phyloP scores from a whole-genome alignment of 2,113 vertebrate species.

The Leptosomus discolor region DNA sequence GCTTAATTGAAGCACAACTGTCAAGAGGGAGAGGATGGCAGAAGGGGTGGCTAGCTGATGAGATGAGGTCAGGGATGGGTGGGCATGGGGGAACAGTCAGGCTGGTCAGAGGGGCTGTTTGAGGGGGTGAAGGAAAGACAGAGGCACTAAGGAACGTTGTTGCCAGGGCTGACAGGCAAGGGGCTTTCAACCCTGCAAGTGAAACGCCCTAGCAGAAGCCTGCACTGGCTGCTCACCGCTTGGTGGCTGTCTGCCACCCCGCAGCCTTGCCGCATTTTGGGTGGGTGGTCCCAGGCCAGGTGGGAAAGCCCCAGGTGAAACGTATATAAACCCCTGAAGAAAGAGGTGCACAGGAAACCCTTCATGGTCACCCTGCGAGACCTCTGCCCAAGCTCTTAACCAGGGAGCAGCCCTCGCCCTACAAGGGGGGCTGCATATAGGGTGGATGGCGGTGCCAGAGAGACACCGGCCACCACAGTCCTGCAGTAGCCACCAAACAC shows the following conservation, averaged over 20 bases:
- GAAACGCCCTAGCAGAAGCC: not conserved
- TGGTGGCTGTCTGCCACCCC: not conserved
- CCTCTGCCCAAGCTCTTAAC: not conserved
- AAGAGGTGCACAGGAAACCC: not conserved
- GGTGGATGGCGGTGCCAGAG: not conserved
- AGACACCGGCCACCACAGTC: not conserved
- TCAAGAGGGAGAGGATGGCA: not conserved
- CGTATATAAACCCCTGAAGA: not conserved
- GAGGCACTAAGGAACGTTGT: not conserved
- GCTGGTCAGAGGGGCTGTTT: not conserved
- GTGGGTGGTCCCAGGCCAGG: not conserved
- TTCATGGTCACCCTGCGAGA: not conserved
- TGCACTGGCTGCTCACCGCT: not conserved
- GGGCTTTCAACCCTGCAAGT: not conserved
- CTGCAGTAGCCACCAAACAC: not conserved
- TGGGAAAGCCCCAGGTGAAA: not conserved
- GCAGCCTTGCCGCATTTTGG: not conserved
- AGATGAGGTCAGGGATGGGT: not conserved
- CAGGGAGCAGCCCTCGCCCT: not conserved
- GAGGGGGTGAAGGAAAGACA: not conserved
- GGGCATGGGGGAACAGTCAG: not conserved
- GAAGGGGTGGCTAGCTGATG: not conserved
- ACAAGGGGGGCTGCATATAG: fast-evolving
- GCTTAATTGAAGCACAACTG: not conserved
- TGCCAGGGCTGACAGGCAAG: not conserved